Evolutionary conservation across 1,140 invertebrate genomes (phyloP), one percentile per base, ranked within the genome.

Genomic region (Papilio helenus): DNA sequence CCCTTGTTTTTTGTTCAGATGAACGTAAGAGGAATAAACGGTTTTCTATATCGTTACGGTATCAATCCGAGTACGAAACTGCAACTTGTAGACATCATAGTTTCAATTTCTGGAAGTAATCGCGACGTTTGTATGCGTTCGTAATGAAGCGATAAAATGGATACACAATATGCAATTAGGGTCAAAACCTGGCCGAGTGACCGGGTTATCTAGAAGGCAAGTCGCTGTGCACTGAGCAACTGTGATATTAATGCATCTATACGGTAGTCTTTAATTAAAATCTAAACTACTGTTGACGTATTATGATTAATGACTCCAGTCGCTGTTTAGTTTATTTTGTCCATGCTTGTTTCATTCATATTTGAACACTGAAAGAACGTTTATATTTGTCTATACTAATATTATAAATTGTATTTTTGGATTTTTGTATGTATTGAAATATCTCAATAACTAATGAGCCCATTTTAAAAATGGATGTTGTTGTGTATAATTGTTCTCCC

Each of bases 401-500:
- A n/a, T n/a, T n/a, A n/a, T n/a, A n/a, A n/a, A n/a, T n/a, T n/a
- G n/a, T n/a, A n/a, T n/a, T n/a, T n/a, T n/a, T n/a, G n/a, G n/a
- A n/a, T n/a, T n/a, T n/a, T n/a, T n/a, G n/a, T n/a, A n/a, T n/a
- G n/a, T n/a, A n/a, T n/a, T n/a, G n/a, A n/a, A n/a, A n/a, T n/a
- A n/a, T n/a, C n/a, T n/a, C n/a, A n/a, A n/a, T n/a, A n/a, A n/a
- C n/a, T n/a, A n/a, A n/a, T n/a, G n/a, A n/a, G n/a, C n/a, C n/a
- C n/a, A n/a, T n/a, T n/a, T n/a, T n/a, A n/a, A n/a, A n/a, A n/a
- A n/a, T n/a, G n/a, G 89, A 92, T 93, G 91, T 93, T 90, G 84
- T 86, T 92, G 90, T 93, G 90, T 89, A 89, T 90, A 88, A 89
- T 91, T 92, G 89, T 93, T 86, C 90, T 88, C 90, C 90, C n/a